phyloP scores from a whole-genome alignment of 2,888 invertebrate genomes.

The Brachylomia viminalis region DNA sequence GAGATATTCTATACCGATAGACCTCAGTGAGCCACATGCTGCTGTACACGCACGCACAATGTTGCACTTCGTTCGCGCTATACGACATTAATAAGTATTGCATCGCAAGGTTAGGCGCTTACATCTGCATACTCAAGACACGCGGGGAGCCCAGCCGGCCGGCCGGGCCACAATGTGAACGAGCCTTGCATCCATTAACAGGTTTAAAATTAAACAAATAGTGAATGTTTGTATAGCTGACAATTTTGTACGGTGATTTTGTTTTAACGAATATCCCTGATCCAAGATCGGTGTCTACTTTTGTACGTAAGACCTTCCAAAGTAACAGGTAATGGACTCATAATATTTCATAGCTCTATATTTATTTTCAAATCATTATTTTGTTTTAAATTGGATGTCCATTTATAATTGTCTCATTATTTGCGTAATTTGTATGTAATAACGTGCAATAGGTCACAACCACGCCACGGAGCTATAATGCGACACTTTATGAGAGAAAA shows the following conservation, averaged over 20 bases:
- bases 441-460: slow-evolving; percentile 27
- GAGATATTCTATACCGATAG: slow-evolving; percentile 36
- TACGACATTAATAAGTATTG: slow-evolving; percentile 39
- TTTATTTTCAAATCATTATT: slow-evolving; percentile 31
- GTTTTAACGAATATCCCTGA: slow-evolving; percentile 37
- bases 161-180: slow-evolving; percentile 34
- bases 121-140: slow-evolving; percentile 42
- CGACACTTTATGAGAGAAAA: background rate
- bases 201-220: slow-evolving; percentile 44
- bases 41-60: slow-evolving; percentile 30
- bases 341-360: slow-evolving; percentile 26
- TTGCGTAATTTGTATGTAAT: slow-evolving; percentile 34
- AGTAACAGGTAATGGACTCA: slow-evolving; percentile 64
- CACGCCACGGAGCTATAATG: background rate
- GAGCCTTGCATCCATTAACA: slow-evolving; percentile 34
- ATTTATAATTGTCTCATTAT: slow-evolving; percentile 29
- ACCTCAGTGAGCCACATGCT: slow-evolving; percentile 31
- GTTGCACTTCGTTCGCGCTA: slow-evolving; percentile 36
- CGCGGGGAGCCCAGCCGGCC: slow-evolving; percentile 36
- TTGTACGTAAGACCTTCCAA: slow-evolving; percentile 64
- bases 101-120: slow-evolving; percentile 39
- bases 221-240: slow-evolving; percentile 49
- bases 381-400: slow-evolving; percentile 12
- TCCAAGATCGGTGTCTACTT: slow-evolving; percentile 44
- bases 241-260: slow-evolving; percentile 42